A percentile compares a stretch with the other conserved stretches of the same genome.
Conservation (phyloP, 2,888 invertebrate genomes). For the Carcina quercana region DNA sequence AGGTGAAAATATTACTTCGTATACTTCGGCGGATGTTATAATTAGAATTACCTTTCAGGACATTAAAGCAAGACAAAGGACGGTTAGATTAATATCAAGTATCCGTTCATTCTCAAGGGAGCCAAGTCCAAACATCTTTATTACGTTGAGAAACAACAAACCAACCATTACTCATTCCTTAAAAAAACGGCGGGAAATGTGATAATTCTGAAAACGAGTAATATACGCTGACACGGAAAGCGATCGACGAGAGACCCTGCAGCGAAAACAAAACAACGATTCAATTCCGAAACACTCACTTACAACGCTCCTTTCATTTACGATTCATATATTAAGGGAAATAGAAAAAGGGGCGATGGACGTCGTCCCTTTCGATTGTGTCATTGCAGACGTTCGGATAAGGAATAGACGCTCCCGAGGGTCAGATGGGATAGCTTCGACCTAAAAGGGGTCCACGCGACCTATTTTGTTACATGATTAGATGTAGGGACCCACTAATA, state of each 20-base stretch:
- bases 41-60: too few relatives aligned
- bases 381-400: conserved; percentile 14
- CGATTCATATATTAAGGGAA: conserved; percentile 26
- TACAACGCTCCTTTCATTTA: conserved; percentile 38
- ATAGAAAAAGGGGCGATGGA: conserved; percentile 36
- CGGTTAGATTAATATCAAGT: too few relatives aligned
- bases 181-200: conserved; percentile 15
- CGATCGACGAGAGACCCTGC: conserved; percentile 20
- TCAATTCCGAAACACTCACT: conserved; percentile 28
- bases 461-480: conserved; percentile 12
- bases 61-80: too few relatives aligned
- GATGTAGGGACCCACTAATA: conserved; percentile 11
- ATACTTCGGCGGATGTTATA: too few relatives aligned
- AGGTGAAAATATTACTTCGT: too few relatives aligned
- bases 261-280: conserved; percentile 16
- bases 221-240: conserved; percentile 25
- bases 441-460: conserved; percentile 17
- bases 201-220: conserved; percentile 29
- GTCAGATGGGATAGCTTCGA: conserved; percentile 20
- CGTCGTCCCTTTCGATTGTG: conserved; percentile 26
- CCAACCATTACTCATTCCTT: conserved; percentile 18
- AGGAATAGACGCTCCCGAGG: conserved; percentile 16
- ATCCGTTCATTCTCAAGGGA: too few relatives aligned
- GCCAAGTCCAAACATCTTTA: conserved; percentile 27
- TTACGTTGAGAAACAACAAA: conserved; percentile 19